phyloP scores from a whole-genome alignment of 2,888 invertebrate genomes.

The Eupelmus urozonus region DNA sequence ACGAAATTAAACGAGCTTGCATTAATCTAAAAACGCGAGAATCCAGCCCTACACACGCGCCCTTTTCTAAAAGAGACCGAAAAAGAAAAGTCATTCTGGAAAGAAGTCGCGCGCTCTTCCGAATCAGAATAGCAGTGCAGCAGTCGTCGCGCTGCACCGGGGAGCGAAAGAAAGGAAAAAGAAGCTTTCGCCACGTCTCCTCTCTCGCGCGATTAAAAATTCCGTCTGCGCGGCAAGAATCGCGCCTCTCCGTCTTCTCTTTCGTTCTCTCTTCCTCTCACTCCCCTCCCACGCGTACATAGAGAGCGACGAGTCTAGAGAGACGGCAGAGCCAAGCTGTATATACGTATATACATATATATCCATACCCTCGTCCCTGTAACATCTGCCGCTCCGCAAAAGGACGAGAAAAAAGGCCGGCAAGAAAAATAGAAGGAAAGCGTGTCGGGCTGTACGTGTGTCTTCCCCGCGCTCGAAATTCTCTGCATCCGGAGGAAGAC shows the following conservation, averaged over 20 bases:
- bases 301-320: neutral
- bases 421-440: conserved; percentile 13
- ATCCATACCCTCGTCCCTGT: neutral
- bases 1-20: too few relatives aligned
- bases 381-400: conserved; percentile 42
- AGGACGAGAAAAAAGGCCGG: neutral
- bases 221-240: conserved; percentile 65
- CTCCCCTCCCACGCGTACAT: neutral
- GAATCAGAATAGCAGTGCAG: too few relatives aligned
- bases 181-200: too few relatives aligned
- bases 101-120: too few relatives aligned
- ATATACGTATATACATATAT: neutral
- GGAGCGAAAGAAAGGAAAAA: too few relatives aligned
- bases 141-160: too few relatives aligned
- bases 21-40: too few relatives aligned
- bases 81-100: neutral
- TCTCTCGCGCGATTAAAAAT: conserved; percentile 70
- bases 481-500: neutral
- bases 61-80: too few relatives aligned
- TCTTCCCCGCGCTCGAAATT: conserved; percentile 56
- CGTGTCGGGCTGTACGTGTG: too few relatives aligned
- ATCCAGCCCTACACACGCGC: too few relatives aligned
- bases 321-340: neutral
- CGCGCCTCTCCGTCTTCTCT: conserved; percentile 36
- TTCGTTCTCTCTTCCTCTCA: too few relatives aligned